phyloP scores from a whole-genome alignment of 2,797 vertebrate genomes.

The Falco biarmicus region DNA sequence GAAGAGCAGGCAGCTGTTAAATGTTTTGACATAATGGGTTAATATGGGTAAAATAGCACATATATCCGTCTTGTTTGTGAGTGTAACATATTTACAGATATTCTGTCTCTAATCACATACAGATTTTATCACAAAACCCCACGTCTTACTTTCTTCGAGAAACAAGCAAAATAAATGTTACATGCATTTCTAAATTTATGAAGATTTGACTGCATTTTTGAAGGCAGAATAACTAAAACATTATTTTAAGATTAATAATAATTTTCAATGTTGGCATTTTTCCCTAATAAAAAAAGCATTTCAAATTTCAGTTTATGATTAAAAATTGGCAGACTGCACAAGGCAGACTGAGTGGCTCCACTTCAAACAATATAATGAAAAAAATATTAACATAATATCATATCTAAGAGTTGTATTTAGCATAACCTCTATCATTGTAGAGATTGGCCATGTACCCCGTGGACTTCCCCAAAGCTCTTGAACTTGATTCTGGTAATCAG shows the following conservation, averaged over 20 bases:
- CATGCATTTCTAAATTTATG: background rate
- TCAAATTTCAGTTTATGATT: slow-evolving; percentile 55
- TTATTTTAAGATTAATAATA: slow-evolving; percentile 1
- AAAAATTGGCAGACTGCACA: slow-evolving; percentile 46
- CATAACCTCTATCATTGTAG: slow-evolving; percentile 9
- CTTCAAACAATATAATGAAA: slow-evolving; percentile 62
- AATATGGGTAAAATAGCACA: background rate
- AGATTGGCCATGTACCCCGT: background rate
- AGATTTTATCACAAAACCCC: background rate
- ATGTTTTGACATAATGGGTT: background rate
- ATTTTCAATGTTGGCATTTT: slow-evolving; percentile 36
- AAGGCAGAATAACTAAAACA: slow-evolving; percentile 13
- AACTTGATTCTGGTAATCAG: background rate
- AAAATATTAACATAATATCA: slow-evolving; percentile 35
- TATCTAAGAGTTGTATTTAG: slow-evolving; percentile 18
- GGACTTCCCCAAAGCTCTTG: background rate
- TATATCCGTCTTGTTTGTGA: background rate
- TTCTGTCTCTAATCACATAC: background rate
- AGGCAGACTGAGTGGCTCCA: slow-evolving; percentile 56
- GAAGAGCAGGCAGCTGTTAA: background rate
- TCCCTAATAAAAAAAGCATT: slow-evolving; percentile 42
- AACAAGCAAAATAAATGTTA: background rate
- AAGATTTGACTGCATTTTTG: slow-evolving; percentile 16
- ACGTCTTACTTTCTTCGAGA: background rate
- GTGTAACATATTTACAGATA: background rate